These are phyloP conservation scores for Drosophila subquinaria DNA, from an alignment of 2,888 invertebrate species.

Conservation along the genomic window DNA sequence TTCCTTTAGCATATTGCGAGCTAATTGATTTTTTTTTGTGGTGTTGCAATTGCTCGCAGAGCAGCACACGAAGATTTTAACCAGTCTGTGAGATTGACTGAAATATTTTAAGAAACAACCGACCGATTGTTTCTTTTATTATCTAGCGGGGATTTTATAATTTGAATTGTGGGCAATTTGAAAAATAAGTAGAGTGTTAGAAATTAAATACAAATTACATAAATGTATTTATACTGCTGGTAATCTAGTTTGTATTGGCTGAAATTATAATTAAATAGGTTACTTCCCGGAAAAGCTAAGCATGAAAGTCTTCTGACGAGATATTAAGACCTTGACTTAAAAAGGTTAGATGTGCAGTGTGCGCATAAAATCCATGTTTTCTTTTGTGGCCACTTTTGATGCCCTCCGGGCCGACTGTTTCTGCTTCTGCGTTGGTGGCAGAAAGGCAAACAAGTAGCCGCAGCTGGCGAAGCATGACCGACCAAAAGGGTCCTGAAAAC, in stretches of 20 bases:
- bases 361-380: constrained; percentile 54
- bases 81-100: too few species aligned
- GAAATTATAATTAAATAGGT: not conserved
- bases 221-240: not conserved
- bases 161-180: not conserved
- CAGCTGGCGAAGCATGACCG: constrained; percentile 37
- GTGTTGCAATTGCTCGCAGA: too few species aligned
- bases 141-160: too few species aligned
- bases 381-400: constrained; percentile 51
- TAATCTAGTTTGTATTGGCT: not conserved
- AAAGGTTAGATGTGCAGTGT: constrained; percentile 39
- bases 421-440: constrained; percentile 2
- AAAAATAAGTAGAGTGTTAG: not conserved
- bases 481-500: constrained; percentile 37
- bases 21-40: too few species aligned
- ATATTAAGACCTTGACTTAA: constrained; percentile 16
- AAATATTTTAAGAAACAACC: too few species aligned
- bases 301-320: not conserved
- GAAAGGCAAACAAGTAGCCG: constrained; percentile 38
- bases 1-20: too few species aligned
- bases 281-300: not conserved
- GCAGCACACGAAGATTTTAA: too few species aligned
- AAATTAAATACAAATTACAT: not conserved
- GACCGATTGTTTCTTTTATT: too few species aligned
- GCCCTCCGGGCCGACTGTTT: constrained; percentile 25